Conservation (phyloP, 2,888 invertebrate genomes). For the Parnassius apollo region DNA sequence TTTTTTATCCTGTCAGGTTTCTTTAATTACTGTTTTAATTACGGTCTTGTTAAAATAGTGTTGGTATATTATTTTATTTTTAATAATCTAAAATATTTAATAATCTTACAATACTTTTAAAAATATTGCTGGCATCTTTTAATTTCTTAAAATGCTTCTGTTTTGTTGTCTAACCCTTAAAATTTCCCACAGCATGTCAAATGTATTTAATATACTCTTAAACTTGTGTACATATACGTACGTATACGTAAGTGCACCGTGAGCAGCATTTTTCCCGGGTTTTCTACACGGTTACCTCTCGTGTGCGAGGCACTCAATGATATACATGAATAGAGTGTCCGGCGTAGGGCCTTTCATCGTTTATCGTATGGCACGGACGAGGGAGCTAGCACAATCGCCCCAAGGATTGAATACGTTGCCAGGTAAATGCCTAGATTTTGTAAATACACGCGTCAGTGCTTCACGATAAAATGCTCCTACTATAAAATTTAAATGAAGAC, state of each 20-base stretch:
- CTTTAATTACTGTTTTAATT: too few species aligned
- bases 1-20: too few species aligned
- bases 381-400: constrained; percentile 57
- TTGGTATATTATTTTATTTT: too few species aligned
- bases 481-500: constrained; percentile 47
- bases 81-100: too few species aligned
- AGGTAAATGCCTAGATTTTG: constrained; percentile 50
- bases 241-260: neutral
- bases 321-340: constrained; percentile 74
- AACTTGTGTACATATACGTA: neutral
- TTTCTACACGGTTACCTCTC: constrained; percentile 58
- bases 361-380: constrained; percentile 58
- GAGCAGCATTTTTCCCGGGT: constrained; percentile 38
- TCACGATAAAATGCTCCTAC: constrained; percentile 29
- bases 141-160: too few species aligned
- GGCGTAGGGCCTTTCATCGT: constrained; percentile 64
- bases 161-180: neutral
- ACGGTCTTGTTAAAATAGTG: too few species aligned
- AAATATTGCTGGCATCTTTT: too few species aligned
- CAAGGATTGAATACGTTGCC: constrained; percentile 42
- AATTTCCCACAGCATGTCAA: neutral
- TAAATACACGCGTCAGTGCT: constrained; percentile 40
- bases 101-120: too few species aligned
- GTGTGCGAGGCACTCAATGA: constrained; percentile 52
- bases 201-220: neutral